A percentile compares a stretch with the other conserved stretches of the same genome.
These are phyloP conservation scores for Denticeps clupeoides DNA, from an alignment of 2,797 vertebrate species.

Conservation along the genomic window DNA sequence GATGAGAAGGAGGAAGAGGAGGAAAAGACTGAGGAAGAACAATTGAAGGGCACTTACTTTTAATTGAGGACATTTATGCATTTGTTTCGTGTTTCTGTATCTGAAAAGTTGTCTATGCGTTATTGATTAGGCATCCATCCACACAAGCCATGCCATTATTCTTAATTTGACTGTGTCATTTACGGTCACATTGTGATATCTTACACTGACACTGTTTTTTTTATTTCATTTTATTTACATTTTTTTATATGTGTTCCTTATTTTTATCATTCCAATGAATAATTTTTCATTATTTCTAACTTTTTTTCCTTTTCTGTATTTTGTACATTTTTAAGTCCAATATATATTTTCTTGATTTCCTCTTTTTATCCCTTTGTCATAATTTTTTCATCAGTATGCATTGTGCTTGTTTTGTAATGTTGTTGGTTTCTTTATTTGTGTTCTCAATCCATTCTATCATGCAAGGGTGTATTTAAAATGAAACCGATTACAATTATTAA, in stretches of 20 bases:
- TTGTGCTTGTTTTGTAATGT: neutral
- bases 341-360: neutral
- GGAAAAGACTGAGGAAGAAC: too few species aligned
- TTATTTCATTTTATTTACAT: slow-evolving; percentile 10
- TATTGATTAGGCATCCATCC: too few species aligned
- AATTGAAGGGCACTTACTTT: too few species aligned
- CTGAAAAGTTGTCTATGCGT: too few species aligned
- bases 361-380: too few species aligned
- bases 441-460: neutral
- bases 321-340: too few species aligned
- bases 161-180: neutral
- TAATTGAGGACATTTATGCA: too few species aligned
- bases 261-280: slow-evolving; percentile 26
- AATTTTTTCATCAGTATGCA: too few species aligned
- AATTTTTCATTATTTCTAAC: neutral
- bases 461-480: neutral
- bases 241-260: slow-evolving; percentile 10
- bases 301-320: too few species aligned
- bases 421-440: neutral
- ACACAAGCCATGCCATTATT: too few species aligned
- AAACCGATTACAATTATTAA: neutral
- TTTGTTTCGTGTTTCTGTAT: too few species aligned
- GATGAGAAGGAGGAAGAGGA: neutral
- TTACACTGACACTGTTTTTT: slow-evolving; percentile 8
- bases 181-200: neutral